Evolutionary conservation across 2,797 vertebrate species (phyloP).

Genomic region (Menidia menidia): DNA sequence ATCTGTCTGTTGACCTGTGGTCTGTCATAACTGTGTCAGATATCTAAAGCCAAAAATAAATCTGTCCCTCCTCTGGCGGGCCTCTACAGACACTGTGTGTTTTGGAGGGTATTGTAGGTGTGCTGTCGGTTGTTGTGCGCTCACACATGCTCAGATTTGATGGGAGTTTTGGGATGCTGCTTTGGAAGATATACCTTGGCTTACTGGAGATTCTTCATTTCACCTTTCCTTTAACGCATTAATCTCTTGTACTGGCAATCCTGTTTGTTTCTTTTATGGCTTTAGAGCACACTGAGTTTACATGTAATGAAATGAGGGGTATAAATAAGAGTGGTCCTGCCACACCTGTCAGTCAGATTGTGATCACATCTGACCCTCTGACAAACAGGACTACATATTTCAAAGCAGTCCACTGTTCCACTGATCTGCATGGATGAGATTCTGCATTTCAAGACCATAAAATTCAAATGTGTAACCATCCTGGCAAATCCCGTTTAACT

Average conservation of each 20-base stretch:
- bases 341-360: background rate
- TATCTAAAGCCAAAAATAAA: background rate
- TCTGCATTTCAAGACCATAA: too few species aligned
- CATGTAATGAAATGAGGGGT: background rate
- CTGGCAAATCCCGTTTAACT: too few species aligned
- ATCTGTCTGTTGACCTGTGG: background rate
- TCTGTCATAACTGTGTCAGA: background rate
- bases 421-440: too few species aligned
- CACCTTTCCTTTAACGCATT: background rate
- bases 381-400: background rate
- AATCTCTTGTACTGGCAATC: background rate
- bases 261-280: background rate
- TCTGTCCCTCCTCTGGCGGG: background rate
- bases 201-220: background rate
- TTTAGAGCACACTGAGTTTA: background rate
- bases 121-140: too few species aligned
- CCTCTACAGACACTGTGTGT: background rate
- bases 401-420: too few species aligned
- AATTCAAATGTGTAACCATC: too few species aligned
- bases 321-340: background rate
- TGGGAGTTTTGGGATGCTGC: background rate
- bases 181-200: too few species aligned
- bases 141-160: background rate
- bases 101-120: background rate
- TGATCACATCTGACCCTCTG: background rate